Base-by-base conservation (phyloP, 2,888 invertebrate genomes). In the Leucozona laternaria region DNA sequence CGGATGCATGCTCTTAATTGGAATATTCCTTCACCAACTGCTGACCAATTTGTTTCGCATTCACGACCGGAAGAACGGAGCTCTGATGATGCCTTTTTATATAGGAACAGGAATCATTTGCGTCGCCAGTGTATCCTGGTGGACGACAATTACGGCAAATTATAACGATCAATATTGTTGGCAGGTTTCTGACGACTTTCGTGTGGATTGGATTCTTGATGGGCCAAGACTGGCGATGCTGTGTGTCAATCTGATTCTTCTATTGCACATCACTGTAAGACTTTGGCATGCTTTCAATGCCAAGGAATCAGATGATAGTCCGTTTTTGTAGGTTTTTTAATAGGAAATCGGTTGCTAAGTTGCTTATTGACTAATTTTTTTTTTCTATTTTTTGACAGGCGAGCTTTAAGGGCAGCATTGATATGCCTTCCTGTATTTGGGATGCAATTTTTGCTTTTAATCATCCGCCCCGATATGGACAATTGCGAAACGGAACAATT, bases 401-500 rank as follows among this genome's bases (percentile, higher is more conserved):
- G 93, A 84, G 94, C 95, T 37, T 93, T 95, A 20, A 94, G 95
- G 89, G 95, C 96, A 0, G 95, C 95, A 0, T 89, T 95, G 60
- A 95, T 96, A 89, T 93, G 96, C 88, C 94, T 96, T 91, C 96
- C 96, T 0, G 92, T 96, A 43, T 95, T 96, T 88, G 96, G 96
- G 1, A 93, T 95, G 0, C 96, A 96, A 89, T 95, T 95, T 89
- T 92, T 96, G 20, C 91, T 96, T 72, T 94, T 95, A 0, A 93
- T 94, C 0, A 93, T 94, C 45, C 91, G 94, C 71, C 94, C 94
- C 3, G 91, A 92, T 17, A 94, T 95, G 0, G 92, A 92, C 0
- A 93, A 92, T 89, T 95, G 93, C 91, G 92, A 89, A 0, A 90
- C 89, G 88, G 94, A 95, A 88, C 94, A 95, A 89, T 90, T 93